Evolutionary conservation across 2,113 vertebrate genomes (phyloP).

Genomic region (Thermophis baileyi): DNA sequence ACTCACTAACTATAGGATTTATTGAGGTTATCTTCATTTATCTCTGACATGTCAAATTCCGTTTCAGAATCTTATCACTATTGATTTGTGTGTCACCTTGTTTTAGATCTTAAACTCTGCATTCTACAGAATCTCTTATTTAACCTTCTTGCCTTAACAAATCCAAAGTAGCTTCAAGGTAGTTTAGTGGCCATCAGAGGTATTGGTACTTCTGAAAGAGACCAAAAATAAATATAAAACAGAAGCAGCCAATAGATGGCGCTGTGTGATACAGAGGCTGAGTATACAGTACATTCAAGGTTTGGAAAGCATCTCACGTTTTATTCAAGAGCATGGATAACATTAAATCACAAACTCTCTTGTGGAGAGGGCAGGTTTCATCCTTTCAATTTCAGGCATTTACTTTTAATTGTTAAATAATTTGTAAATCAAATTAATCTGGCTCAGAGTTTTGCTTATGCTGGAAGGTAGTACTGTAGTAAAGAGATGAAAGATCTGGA

Average conservation of each 20-base stretch:
- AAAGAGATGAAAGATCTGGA: conserved; percentile 26
- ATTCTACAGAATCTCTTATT: background rate
- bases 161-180: background rate
- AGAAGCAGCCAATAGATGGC: conserved; percentile 45
- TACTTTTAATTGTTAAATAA: conserved; percentile 61
- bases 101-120: background rate
- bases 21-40: background rate
- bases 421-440: conserved; percentile 60
- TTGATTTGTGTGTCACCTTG: background rate
- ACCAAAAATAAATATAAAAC: background rate
- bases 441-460: conserved; percentile 41
- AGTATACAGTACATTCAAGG: background rate
- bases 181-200: background rate
- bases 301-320: conserved; percentile 32
- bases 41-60: background rate
- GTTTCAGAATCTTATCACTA: background rate
- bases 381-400: conserved; percentile 62
- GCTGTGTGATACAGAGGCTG: background rate
- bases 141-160: background rate
- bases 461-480: conserved; percentile 13
- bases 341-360: conserved; percentile 65
- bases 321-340: conserved; percentile 62
- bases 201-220: background rate
- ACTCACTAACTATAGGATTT: background rate
- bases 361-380: conserved; percentile 56